Evolutionary conservation across 2,888 invertebrate species (phyloP).

Genomic region (Matsumyia berberina): DNA sequence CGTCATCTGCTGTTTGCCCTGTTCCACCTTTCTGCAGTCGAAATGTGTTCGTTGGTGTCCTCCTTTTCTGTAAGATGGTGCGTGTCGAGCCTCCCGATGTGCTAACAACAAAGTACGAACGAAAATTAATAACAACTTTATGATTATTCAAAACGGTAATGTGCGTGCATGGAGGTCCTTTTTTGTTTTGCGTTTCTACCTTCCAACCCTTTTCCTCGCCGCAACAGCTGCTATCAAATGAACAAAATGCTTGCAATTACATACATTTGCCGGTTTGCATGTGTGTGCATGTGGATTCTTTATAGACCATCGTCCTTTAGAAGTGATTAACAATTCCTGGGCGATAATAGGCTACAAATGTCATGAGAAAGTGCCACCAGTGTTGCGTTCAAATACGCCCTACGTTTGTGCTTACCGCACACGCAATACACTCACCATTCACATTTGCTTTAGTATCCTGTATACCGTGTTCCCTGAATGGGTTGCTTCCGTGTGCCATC

Average conservation of each 20-base stretch:
- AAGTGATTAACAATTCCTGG: conserved; percentile 43
- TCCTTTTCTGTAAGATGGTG: conserved; percentile 12
- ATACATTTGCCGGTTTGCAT: conserved; percentile 16
- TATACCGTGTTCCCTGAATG: conserved; percentile 12
- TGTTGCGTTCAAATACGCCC: conserved; percentile 9
- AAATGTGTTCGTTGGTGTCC: conserved; percentile 1
- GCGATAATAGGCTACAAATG: conserved; percentile 52
- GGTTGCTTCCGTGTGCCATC: conserved; percentile 22
- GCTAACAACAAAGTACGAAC: conserved; percentile 45
- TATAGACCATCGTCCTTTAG: conserved; percentile 22
- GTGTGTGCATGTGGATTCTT: background rate
- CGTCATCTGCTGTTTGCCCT: conserved; percentile 38
- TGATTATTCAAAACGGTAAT: conserved; percentile 65
- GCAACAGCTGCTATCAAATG: conserved; percentile 22
- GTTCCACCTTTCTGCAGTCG: conserved; percentile 37
- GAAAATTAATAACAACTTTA: conserved; percentile 62
- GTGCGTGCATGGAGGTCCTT: conserved; percentile 52
- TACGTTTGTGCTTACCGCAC: background rate
- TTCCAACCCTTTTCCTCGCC: background rate
- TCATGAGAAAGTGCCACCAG: conserved; percentile 30
- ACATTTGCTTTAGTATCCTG: background rate
- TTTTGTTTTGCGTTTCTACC: background rate
- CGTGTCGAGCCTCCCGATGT: conserved; percentile 17
- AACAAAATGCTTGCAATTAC: conserved; percentile 37
- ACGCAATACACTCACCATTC: conserved; percentile 16